phyloP scores from a whole-genome alignment of 2,888 invertebrate genomes.

The Trachelus tabidus region DNA sequence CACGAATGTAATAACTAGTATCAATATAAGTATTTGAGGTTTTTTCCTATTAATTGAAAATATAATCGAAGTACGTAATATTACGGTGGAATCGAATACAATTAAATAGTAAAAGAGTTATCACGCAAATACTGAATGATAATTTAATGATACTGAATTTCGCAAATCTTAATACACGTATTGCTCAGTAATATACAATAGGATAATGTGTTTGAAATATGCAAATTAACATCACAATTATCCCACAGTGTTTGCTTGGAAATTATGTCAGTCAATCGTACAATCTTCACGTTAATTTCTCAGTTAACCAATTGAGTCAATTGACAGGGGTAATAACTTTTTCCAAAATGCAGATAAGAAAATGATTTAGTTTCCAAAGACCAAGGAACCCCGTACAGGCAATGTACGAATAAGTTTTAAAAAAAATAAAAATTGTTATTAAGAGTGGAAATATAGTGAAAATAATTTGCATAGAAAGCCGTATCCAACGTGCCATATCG shows the following conservation, averaged over 20 bases:
- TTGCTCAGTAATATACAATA: not conserved
- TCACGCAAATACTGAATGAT: not conserved
- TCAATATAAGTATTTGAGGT: not conserved
- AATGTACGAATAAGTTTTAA: not conserved
- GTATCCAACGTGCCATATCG: not conserved
- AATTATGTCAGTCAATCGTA: not conserved
- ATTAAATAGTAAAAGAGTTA: not conserved
- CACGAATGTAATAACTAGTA: not conserved
- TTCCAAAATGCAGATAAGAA: not conserved
- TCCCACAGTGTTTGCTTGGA: not conserved
- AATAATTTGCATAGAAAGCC: not conserved
- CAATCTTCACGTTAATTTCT: not conserved
- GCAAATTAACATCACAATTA: not conserved
- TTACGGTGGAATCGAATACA: not conserved
- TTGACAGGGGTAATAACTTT: not conserved
- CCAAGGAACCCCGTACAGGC: not conserved
- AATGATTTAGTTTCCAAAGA: not conserved
- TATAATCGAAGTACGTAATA: not conserved
- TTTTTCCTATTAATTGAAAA: not conserved
- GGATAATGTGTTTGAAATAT: not conserved
- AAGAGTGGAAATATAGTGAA: not conserved
- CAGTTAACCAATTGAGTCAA: not conserved
- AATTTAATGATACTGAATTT: not conserved
- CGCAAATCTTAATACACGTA: not conserved
- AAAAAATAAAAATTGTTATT: not conserved